phyloP scores from a whole-genome alignment of 1,140 invertebrate species.

The Homalodisca vitripennis region DNA sequence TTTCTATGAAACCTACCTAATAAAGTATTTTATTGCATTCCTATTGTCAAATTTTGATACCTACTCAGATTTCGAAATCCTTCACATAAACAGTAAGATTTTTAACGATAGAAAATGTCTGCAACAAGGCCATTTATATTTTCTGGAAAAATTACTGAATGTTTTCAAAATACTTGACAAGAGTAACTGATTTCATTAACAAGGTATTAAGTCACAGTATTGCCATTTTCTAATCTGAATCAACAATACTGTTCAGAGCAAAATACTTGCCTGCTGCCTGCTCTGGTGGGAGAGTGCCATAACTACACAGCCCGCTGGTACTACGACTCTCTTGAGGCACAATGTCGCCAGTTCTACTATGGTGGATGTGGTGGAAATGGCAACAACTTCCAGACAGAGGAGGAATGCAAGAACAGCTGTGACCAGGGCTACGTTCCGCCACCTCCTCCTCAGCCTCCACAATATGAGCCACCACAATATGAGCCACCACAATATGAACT shows the following conservation, averaged over 20 bases:
- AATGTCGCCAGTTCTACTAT: conserved; percentile 77
- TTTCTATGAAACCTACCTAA: too few species aligned
- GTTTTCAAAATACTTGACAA: too few species aligned
- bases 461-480: neutral
- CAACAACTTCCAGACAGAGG: conserved; percentile 72
- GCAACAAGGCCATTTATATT: too few species aligned
- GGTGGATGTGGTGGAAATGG: conserved; percentile 78
- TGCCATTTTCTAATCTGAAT: too few species aligned
- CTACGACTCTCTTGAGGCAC: conserved; percentile 70
- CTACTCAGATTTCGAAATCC: too few species aligned
- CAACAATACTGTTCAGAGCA: conserved; percentile 57
- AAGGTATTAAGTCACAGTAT: too few species aligned
- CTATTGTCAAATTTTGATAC: too few species aligned
- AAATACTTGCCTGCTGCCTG: conserved; percentile 73
- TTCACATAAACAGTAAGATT: too few species aligned
- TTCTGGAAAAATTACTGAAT: too few species aligned
- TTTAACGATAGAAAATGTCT: too few species aligned
- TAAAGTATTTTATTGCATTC: too few species aligned
- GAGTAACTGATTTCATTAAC: too few species aligned
- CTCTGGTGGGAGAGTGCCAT: conserved; percentile 73
- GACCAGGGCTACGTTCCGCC: conserved; percentile 47
- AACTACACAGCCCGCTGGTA: conserved; percentile 80
- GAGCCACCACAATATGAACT: neutral
- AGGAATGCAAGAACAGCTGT: conserved; percentile 66
- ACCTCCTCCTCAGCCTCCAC: conserved; percentile 38